A percentile compares a stretch with the other conserved stretches of the same genome.
Evolutionary conservation across 2,113 vertebrate species (phyloP).

Genomic region (Stomatorhinus ivindoensis): DNA sequence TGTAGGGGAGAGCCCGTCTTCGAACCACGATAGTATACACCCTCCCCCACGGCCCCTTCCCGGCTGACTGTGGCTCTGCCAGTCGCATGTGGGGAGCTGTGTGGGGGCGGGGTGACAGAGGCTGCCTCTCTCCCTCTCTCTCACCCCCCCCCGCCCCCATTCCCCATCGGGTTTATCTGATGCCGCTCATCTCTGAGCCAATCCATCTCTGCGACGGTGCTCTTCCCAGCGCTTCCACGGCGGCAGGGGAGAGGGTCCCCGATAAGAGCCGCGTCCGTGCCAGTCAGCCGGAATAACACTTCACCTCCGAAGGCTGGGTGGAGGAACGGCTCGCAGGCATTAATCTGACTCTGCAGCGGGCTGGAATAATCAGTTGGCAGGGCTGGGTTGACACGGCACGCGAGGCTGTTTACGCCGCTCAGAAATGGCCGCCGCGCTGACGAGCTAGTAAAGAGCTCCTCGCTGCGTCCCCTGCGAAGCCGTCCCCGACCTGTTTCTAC

Average conservation of each 20-base stretch:
- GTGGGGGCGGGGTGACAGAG: background rate
- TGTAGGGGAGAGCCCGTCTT: background rate
- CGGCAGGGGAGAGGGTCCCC: background rate
- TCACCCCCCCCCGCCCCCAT: background rate
- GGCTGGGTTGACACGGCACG: background rate
- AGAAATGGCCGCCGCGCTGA: background rate
- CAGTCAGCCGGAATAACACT: slow-evolving; percentile 30
- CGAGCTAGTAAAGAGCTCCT: background rate
- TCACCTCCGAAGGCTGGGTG: slow-evolving; percentile 25
- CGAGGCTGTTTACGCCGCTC: background rate
- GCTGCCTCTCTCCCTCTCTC: background rate
- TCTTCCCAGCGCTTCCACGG: background rate
- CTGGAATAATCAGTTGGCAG: slow-evolving; percentile 26
- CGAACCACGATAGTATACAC: background rate
- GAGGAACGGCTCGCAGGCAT: slow-evolving; percentile 15
- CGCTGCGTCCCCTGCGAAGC: background rate
- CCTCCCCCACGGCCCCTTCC: background rate
- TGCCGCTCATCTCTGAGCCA: slow-evolving; percentile 7
- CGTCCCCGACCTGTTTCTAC: background rate
- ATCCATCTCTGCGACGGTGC: slow-evolving; percentile 21
- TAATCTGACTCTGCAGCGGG: slow-evolving; percentile 21
- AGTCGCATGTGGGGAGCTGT: background rate
- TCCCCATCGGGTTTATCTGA: slow-evolving; percentile 22
- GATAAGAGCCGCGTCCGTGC: slow-evolving; percentile 27
- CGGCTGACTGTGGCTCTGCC: background rate